phyloP scores from a whole-genome alignment of 2,888 invertebrate species.

The Pandemis corylana region DNA sequence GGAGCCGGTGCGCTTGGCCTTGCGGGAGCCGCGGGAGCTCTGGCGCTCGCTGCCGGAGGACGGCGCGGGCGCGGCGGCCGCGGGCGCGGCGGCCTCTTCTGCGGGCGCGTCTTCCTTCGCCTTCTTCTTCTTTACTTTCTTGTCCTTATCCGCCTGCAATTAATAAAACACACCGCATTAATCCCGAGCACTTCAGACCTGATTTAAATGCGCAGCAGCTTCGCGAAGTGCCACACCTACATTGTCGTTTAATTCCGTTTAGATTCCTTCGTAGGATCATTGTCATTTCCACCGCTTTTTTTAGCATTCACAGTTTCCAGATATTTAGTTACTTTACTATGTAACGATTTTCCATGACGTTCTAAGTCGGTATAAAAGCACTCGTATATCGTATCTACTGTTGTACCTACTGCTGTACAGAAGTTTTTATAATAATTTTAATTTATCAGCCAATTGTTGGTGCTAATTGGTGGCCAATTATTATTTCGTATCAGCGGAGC shows the following conservation, averaged over 20 bases:
- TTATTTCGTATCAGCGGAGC: neutral
- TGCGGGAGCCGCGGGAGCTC: slow-evolving; percentile 92
- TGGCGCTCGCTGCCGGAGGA: slow-evolving; percentile 87
- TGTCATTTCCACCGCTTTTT: neutral
- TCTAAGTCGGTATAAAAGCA: too few relatives aligned
- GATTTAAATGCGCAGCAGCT: neutral
- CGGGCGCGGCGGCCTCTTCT: slow-evolving; percentile 88
- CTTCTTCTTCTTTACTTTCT: slow-evolving; percentile 95
- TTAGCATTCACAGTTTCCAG: neutral
- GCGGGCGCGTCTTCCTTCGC: slow-evolving; percentile 87
- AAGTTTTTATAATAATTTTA: neutral
- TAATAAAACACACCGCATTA: slow-evolving; percentile 35
- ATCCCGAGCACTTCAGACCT: slow-evolving; percentile 13
- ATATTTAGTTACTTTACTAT: too few relatives aligned
- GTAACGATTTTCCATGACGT: neutral
- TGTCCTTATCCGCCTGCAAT: slow-evolving; percentile 95
- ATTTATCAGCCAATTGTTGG: neutral
- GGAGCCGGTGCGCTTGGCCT: slow-evolving; percentile 95
- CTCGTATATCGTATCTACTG: too few relatives aligned
- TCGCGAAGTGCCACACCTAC: neutral
- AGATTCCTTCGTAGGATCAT: neutral
- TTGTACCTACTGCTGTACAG: too few relatives aligned
- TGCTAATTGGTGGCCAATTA: slow-evolving; percentile 10
- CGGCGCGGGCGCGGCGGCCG: slow-evolving; percentile 85
- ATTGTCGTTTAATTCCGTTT: neutral